These are phyloP conservation scores for Leptosomus discolor DNA, from an alignment of 2,113 vertebrate genomes.

Conservation along the genomic window DNA sequence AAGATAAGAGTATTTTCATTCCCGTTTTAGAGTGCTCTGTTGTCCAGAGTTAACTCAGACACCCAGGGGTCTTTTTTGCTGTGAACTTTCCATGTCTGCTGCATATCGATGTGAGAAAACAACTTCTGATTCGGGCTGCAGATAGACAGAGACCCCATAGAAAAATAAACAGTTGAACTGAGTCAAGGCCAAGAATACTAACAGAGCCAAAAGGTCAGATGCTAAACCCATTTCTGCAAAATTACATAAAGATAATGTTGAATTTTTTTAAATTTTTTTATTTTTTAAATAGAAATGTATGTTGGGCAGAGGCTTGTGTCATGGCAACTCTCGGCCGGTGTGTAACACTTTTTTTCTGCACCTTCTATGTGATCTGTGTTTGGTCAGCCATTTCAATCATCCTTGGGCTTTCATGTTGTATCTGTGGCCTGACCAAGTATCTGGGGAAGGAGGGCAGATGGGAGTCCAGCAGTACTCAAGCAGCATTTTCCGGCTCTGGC, in stretches of 20 bases:
- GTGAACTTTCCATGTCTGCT: neutral
- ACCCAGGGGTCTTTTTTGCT: neutral
- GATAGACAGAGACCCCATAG: neutral
- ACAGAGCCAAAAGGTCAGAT: neutral
- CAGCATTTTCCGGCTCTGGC: neutral
- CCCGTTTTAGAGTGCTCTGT: neutral
- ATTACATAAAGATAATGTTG: neutral
- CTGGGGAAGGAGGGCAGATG: neutral
- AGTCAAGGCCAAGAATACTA: neutral
- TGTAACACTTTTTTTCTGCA: neutral
- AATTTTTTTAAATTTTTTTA: neutral
- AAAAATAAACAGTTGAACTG: neutral
- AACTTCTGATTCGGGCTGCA: neutral
- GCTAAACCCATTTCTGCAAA: neutral
- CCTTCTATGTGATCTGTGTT: neutral
- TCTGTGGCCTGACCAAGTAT: neutral
- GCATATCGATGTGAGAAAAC: neutral
- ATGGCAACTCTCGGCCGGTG: neutral
- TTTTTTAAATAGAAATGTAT: neutral
- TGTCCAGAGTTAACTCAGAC: neutral
- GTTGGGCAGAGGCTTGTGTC: neutral
- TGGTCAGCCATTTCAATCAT: neutral
- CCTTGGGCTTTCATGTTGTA: neutral
- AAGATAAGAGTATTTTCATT: neutral
- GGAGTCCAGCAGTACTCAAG: rapidly evolving